Base-by-base conservation (phyloP, 1,140 invertebrate species). In the Drosophila nasuta region DNA sequence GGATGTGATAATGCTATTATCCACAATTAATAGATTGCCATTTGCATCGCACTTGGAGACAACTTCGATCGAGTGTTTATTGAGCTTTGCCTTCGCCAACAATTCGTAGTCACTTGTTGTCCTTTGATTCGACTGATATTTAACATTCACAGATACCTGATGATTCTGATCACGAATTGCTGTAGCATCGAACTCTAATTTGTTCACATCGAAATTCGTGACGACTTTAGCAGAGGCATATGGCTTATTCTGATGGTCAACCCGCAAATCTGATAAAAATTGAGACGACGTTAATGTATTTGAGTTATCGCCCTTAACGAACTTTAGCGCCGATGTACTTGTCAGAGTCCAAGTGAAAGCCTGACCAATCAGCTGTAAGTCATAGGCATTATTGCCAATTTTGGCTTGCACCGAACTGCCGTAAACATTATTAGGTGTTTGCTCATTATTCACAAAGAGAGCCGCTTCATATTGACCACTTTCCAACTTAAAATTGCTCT, bases 41-140 rank as follows among this genome's bases (percentile, higher is more conserved):
- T 76, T 83, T 1, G 80, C 62, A 8, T 91, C 74, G 15, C 69
- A 59, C 8, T 82, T 91, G 0, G 81, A 77, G 3, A 79, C 30
- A 13, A 92, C 8, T 17, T 91, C 85, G 5, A 92, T 54, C 1
- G 65, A 74, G 20, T 91, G 75, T 46, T 90, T 81, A 17, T 92
- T 92, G 2, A 89, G 46, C 33, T 79, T 90, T 0, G 43, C 87
- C 11, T 73, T 89, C 3, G 78, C 73, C 11, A 75, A 60, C 5
- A 91, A 20, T 91, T 93, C 28, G 93, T 56, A 85, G 91, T 93
- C 60, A 92, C 75, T 43, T 72, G 88, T 8, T 88, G 74, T 62
- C 28, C 75, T 72, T 56, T 91, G 76, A 45, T 87, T 87, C 3
- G 54, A 67, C 25, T 79, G 58, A 43, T 81, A 89, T 48, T 92